Evolutionary conservation across 2,888 invertebrate species (phyloP), one percentile per base, ranked within the genome.

Genomic region (Pegoplata infirma): DNA sequence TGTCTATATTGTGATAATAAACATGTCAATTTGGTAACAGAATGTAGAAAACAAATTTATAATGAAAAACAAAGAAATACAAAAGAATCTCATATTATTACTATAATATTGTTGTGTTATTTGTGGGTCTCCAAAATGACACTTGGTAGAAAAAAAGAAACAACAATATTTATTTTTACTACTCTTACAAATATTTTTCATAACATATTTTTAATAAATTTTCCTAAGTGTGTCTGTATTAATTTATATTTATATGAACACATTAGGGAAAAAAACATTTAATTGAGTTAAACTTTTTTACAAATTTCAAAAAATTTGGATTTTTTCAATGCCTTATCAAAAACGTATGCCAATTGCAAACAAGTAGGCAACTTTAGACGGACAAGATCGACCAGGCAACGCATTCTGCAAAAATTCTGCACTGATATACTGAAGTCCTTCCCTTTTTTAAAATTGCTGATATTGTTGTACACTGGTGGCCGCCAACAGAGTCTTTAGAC

Each of bases 11-110:
- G 61, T 68, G 58, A 80, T 80, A 75, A 80, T 75, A 81, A 80
- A 81, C 64, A 81, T 77, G 75, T 80, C 80, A 80, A 72, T 68
- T 76, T 64, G 17, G 19, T 56, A 63, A 63, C 40, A 67, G 8
- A 59, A 61, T 73, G 28, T 61, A 17, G 16, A 44, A 72, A 67
- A 49, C 55, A 63, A 16, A 68, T 36, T 63, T 61, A 36, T 55
- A 63, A 10, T 58, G 55, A 69, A 58, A n/a, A n/a, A 64, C 10
- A 53, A 19, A 46, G 6, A 49, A 64, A 53, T 64, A 19, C 21
- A 25, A 59, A 53, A 1, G 23, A 44, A 25, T 76, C 8, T 58
- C 14, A 5, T 49, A 7, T 28, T 16, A 23, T 10, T n/a, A 16
- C 6, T 19, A 40, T 19, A 58, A 25, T 14, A 14, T 56, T 25